Conservation (phyloP, 2,113 vertebrate genomes). For the Phainopepla nitens region DNA sequence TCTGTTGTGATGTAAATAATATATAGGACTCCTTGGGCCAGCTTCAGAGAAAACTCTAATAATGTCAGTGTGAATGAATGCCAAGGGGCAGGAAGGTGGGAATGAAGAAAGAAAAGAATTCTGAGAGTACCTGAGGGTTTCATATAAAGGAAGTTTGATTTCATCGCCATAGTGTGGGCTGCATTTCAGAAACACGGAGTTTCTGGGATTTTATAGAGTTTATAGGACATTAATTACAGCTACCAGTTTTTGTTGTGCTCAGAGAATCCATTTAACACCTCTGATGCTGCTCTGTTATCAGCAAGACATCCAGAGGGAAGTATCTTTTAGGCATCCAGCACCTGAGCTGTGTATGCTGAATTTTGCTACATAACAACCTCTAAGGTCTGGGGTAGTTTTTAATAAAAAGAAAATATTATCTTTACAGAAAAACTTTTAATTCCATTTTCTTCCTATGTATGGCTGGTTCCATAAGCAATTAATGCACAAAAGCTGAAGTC, state of each 20-base stretch:
- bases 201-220: neutral
- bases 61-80: neutral
- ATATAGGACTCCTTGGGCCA: neutral
- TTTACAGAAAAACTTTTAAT: neutral
- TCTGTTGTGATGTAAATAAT: slow-evolving; percentile 53
- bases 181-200: neutral
- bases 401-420: neutral
- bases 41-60: slow-evolving; percentile 34
- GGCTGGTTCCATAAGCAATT: neutral
- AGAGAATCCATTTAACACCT: neutral
- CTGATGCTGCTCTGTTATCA: neutral
- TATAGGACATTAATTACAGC: neutral
- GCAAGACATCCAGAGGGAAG: neutral
- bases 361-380: neutral
- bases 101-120: neutral
- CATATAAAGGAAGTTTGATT: neutral
- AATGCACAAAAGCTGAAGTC: neutral
- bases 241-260: neutral
- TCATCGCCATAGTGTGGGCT: neutral
- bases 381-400: neutral
- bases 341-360: neutral
- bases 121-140: neutral
- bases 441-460: neutral
- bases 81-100: slow-evolving; percentile 2
- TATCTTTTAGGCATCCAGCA: neutral